Evolutionary conservation across 2,113 vertebrate genomes (phyloP).

Genomic region (Aegithalos caudatus): DNA sequence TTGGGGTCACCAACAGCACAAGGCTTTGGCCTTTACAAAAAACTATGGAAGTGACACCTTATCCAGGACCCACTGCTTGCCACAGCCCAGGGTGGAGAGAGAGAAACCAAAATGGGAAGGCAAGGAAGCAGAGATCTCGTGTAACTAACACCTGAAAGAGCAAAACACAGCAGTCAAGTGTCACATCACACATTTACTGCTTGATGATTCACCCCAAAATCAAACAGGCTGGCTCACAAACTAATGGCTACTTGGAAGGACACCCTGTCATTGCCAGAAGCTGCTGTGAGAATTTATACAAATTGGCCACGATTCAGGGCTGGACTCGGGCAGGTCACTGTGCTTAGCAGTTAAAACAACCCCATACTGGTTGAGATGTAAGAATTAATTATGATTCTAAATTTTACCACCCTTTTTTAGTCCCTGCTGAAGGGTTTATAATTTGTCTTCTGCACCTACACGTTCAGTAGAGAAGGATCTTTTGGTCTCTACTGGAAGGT

Average conservation of each 20-base stretch:
- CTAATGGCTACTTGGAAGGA: not conserved
- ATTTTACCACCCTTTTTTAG: not conserved
- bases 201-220: not conserved
- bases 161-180: not conserved
- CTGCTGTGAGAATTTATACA: not conserved
- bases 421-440: not conserved
- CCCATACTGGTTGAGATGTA: not conserved
- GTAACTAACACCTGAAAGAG: not conserved
- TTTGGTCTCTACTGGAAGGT: not conserved
- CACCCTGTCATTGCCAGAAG: not conserved
- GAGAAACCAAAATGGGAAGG: not conserved
- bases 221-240: not conserved
- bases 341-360: not conserved
- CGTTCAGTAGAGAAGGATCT: not conserved
- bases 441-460: not conserved
- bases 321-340: not conserved
- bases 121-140: not conserved
- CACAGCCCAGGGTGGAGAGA: not conserved
- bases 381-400: not conserved
- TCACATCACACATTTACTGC: not conserved
- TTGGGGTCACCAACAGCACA: not conserved
- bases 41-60: accelerated
- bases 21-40: not conserved
- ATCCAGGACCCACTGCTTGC: not conserved
- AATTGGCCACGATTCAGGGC: not conserved